phyloP scores from a whole-genome alignment of 2,888 invertebrate species.

The Philopedon plagiatum region DNA sequence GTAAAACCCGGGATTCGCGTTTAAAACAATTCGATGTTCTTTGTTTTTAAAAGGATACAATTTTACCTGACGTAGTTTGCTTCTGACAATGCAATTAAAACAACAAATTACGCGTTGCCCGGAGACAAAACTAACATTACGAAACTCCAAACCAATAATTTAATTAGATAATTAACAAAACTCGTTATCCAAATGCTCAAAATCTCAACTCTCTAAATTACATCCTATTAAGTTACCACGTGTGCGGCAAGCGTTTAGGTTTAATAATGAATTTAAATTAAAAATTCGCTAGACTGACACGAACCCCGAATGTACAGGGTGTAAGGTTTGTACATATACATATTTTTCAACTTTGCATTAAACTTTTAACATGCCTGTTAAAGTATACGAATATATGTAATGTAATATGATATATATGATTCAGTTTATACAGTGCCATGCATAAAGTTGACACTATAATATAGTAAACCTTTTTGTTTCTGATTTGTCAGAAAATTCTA shows the following conservation, averaged over 20 bases:
- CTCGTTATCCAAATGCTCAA: slow-evolving; percentile 16
- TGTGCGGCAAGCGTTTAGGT: slow-evolving; percentile 11
- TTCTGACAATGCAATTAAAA: slow-evolving; percentile 43
- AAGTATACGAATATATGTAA: no score
- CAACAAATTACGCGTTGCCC: slow-evolving; percentile 24
- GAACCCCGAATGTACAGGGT: neutral
- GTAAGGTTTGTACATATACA: no score
- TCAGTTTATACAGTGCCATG: no score
- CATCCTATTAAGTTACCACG: slow-evolving; percentile 23
- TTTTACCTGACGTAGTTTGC: slow-evolving; percentile 21
- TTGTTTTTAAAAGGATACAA: neutral
- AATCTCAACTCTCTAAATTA: slow-evolving; percentile 19
- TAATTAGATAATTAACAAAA: slow-evolving; percentile 43
- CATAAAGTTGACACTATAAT: no score
- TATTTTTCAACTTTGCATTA: no score
- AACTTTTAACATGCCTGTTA: no score
- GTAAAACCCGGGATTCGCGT: no score
- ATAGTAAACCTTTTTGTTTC: no score
- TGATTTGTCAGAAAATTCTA: no score
- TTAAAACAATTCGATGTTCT: no score
- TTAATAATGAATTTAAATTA: slow-evolving; percentile 3
- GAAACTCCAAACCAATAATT: slow-evolving; percentile 40
- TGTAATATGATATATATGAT: no score
- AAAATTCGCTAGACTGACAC: neutral
- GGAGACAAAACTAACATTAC: slow-evolving; percentile 37